Evolutionary conservation across 2,888 invertebrate species (phyloP), one percentile per base, ranked within the genome.

Genomic region (Leptura quadrifasciata): DNA sequence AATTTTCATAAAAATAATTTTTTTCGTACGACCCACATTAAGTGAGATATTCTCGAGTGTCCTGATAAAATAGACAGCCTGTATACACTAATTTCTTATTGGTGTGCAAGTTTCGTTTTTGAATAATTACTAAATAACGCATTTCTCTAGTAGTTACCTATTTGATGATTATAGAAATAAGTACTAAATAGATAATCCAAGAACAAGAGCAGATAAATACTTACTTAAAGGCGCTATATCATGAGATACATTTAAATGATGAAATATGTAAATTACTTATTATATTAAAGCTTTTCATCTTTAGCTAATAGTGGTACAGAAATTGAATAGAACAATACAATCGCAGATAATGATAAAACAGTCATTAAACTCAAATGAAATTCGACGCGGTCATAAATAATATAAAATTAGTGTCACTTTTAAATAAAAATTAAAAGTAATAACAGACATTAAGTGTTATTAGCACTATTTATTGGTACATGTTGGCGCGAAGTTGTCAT

Each of bases 381-480:
- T 54, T 67, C 68, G 27, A 31, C 18, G 20, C 18, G 58, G 64
- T 18, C 54, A 72, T 72, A 73, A 73, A 76, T 76, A 73, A 73
- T 73, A 61, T 67, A 35, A 76, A 76, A 78, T 81, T 77, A 80
- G 72, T 60, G 76, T 78, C 76, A 55, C 55, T 77, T 77, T 79
- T 67, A 76, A 80, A 79, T 72, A 68, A 79, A 71, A 80, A 80
- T 77, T 77, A 74, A 76, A 72, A 20, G 77, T 81, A 82, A 83
- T 83, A 82, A 82, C 81, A 61, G 69, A 76, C 80, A 82, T 83
- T 82, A 79, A 76, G 72, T 74, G 75, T 82, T 81, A 81, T 83
- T 81, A 81, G 79, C 77, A 75, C 70, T 73, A 80, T 79, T 80
- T 79, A 80, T 79, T 72, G 75, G 72, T 77, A 79, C 76, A 76